Base-by-base conservation (phyloP, 2,888 invertebrate species). In the Oconnorella tubifera region DNA sequence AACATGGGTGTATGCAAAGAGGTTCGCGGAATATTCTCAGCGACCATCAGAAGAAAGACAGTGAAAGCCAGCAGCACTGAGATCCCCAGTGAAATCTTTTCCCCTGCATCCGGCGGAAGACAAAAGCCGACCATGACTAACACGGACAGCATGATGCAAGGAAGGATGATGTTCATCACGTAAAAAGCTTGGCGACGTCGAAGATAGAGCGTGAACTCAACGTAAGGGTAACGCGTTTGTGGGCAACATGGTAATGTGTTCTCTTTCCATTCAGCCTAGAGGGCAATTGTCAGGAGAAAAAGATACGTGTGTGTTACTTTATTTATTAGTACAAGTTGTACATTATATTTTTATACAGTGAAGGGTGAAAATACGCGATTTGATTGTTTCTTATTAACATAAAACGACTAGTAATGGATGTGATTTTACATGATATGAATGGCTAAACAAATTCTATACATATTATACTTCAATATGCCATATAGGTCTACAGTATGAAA, bases 31-130 rank as follows among this genome's bases (percentile, higher is more conserved):
- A 77, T 68, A 56, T 71, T 74, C 62, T 76, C 69, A 0, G 70
- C 70, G 29, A 70, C 53, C 70, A 70, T 70, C 51, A 70, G 67
- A 2, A 70, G 66, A 59, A 70, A 70, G 25, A 70, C 69, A 23
- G 70, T 70, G 65, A 70, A 70, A 55, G 70, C 70, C 33, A 70
- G 69, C 1, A 70, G 67, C 3, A 70, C 70, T 1, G 69, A 69
- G 50, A 70, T 70, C 6, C 70, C 70, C 3, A 68, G 58, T 14
- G 66, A 68, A 28, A 70, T 58, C 33, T 76, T 76, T 67, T 76
- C 76, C 1, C 76, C 76, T 4, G 74, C 73, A 59, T 77, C 76
- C 6, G 76, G 77, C 10, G 76, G 77, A 49, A 76, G 69, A 59
- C 73, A 75, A 61, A 76, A 76, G 33, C 73, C 75, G 14, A 77